Evolutionary conservation across 1,140 invertebrate genomes (phyloP), one percentile per base, ranked within the genome.

Genomic region (Galleria mellonella): DNA sequence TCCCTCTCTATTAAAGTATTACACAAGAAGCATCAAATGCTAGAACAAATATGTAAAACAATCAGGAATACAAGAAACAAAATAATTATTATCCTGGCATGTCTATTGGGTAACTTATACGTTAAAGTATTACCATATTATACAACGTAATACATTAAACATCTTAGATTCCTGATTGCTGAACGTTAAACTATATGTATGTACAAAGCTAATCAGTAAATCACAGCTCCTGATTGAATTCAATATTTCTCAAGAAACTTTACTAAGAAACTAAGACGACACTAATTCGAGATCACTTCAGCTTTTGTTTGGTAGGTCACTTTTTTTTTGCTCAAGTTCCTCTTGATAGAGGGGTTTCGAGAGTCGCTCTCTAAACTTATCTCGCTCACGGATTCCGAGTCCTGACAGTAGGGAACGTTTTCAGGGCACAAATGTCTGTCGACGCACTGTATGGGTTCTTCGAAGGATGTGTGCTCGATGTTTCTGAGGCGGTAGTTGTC

Each of bases 141-240:
- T 23, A 23, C 17, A 23, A 23, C 17, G 17, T 6, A 23, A 23
- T 23, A 23, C 6, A 23, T 23, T 3, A 23, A 23, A 23, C 6
- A 23, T 23, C 17, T 23, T 23, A 23, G 2, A 23, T 23, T 23
- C 17, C 17, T 23, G 17, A 23, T 23, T 23, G 17, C 17, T 23
- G 17, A 23, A 23, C 6, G 6, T 23, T 23, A 23, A 23, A 23
- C 17, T 23, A 23, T 6, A 23, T 23, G 2, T 23, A 23, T 78
- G 40, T 75, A 78, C 64, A 75, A 43, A 62, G 56, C 70, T 83
- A 73, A 62, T 58, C 48, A 72, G 62, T 74, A 74, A 73, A 82
- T 84, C 81, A 84, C 81, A 84, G 81, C 76, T 78, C 72, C 75
- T 67, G 72, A 78, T 72, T 75, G 67, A 73, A 70, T 68, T 23